phyloP scores from a whole-genome alignment of 2,113 vertebrate species.

The Plestiodon gilberti region DNA sequence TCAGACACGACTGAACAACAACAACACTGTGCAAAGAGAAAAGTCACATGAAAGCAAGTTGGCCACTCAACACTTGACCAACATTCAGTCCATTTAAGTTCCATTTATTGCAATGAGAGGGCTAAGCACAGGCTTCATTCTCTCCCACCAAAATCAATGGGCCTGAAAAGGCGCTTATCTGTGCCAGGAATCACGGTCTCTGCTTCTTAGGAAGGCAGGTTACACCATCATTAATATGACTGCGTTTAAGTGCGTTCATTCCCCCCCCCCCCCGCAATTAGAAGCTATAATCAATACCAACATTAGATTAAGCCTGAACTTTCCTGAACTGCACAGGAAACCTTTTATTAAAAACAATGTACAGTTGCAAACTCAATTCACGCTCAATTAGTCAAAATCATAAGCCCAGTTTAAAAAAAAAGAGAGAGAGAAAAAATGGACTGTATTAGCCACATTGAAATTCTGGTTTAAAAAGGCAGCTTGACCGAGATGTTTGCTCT shows the following conservation, averaged over 20 bases:
- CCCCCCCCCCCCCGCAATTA: conserved; percentile 42
- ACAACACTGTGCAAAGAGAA: too few relatives aligned
- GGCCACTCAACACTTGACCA: not conserved
- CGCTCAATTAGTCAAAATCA: conserved; percentile 63
- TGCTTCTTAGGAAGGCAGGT: not conserved
- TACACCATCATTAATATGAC: not conserved
- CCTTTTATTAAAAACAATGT: conserved; percentile 61
- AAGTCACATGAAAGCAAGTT: conserved; percentile 30
- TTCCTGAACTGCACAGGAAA: conserved; percentile 61
- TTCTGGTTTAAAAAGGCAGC: not conserved
- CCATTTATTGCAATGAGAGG: not conserved
- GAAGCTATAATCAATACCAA: conserved; percentile 52
- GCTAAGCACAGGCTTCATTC: not conserved
- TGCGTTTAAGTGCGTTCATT: not conserved
- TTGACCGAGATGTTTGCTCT: not conserved
- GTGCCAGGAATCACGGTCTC: not conserved
- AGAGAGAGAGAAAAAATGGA: not conserved
- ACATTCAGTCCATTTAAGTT: not conserved
- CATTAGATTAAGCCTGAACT: conserved; percentile 68
- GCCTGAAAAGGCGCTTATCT: not conserved
- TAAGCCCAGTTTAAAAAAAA: not conserved
- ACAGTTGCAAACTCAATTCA: conserved; percentile 37
- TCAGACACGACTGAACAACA: too few relatives aligned
- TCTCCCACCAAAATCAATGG: not conserved
- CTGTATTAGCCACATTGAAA: rapidly evolving